phyloP scores from a whole-genome alignment of 2,797 vertebrate genomes.

The Heteromormyrus szaboi region DNA sequence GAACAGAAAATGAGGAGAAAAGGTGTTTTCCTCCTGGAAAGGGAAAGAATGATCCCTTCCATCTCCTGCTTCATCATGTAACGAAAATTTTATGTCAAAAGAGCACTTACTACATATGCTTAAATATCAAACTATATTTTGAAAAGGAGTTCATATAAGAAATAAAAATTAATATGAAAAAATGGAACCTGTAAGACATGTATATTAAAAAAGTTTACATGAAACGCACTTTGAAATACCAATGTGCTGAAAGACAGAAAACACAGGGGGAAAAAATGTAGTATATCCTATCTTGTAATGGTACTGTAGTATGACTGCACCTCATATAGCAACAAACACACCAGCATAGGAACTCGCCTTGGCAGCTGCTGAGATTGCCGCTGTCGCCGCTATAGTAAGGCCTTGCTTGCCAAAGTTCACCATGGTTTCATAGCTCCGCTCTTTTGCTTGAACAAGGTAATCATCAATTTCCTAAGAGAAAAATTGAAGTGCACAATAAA shows the following conservation, averaged over 20 bases:
- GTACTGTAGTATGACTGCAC: neutral
- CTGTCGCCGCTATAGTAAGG: slow-evolving; percentile 71
- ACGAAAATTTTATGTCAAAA: neutral
- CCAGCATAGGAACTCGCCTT: slow-evolving; percentile 54
- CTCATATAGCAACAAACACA: neutral
- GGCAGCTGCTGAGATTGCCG: slow-evolving; percentile 70
- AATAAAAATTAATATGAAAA: neutral
- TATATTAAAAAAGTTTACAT: neutral
- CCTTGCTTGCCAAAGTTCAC: slow-evolving; percentile 76
- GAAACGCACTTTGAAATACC: neutral
- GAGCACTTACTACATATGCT: neutral
- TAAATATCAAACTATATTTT: neutral
- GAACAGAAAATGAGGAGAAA: slow-evolving; percentile 30
- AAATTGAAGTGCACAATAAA: neutral
- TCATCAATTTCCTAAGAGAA: slow-evolving; percentile 74
- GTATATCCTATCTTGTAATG: neutral
- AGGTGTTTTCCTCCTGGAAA: neutral
- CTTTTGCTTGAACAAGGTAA: slow-evolving; percentile 77
- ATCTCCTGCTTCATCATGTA: neutral
- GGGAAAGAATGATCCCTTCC: neutral
- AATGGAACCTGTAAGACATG: neutral
- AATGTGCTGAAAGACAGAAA: neutral
- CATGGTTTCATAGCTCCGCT: slow-evolving; percentile 78
- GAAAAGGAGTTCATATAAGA: neutral
- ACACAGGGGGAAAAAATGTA: neutral